These are phyloP conservation scores for Rhineura floridana DNA, from an alignment of 2,113 vertebrate genomes.

Conservation along the genomic window DNA sequence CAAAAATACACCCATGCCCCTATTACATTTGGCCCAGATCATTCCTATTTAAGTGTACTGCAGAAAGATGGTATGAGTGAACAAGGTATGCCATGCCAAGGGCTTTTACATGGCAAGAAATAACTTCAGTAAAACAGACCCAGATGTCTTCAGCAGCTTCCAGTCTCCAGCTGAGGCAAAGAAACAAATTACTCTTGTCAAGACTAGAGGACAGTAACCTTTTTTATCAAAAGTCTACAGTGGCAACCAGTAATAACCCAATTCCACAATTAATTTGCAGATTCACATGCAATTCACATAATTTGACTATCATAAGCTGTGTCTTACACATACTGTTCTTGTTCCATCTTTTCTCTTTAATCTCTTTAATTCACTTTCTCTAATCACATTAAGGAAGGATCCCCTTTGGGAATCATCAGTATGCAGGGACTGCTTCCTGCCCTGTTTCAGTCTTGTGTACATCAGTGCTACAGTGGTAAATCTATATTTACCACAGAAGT, in stretches of 20 bases:
- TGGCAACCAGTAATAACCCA: neutral
- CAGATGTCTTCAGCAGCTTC: constrained; percentile 1
- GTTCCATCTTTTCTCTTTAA: no score
- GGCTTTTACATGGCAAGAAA: neutral
- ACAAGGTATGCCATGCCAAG: neutral
- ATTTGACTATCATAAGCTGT: neutral
- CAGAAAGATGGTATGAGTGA: neutral
- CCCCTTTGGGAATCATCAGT: neutral
- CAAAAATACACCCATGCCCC: neutral
- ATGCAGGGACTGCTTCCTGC: neutral
- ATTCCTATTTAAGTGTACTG: neutral
- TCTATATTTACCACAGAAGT: no score
- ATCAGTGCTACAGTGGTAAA: neutral
- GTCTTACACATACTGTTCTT: neutral
- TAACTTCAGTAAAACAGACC: constrained; percentile 4
- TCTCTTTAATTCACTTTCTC: no score
- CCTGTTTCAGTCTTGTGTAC: no score
- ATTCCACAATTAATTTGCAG: neutral
- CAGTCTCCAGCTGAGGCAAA: neutral
- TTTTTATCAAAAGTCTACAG: neutral
- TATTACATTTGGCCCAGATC: neutral
- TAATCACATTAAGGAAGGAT: neutral
- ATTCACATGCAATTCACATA: neutral
- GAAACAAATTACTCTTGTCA: neutral
- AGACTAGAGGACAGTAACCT: neutral